These are phyloP conservation scores for Nyctalus aviator DNA, from an alignment of 2,797 vertebrate genomes.

Conservation along the genomic window DNA sequence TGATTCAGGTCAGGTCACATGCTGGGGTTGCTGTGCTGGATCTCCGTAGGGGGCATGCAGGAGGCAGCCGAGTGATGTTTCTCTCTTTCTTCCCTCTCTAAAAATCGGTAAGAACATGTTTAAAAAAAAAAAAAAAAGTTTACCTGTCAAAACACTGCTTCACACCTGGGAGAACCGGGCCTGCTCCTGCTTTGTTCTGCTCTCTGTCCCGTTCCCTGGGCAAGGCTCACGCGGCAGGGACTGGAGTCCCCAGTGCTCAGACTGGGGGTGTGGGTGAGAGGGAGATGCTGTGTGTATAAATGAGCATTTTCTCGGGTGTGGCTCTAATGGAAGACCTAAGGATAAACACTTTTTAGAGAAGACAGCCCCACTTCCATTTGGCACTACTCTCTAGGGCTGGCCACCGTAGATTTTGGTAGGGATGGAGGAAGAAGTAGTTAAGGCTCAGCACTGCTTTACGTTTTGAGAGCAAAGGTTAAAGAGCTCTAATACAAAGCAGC, in stretches of 20 bases:
- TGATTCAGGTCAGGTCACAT: not conserved
- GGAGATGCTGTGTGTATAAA: not conserved
- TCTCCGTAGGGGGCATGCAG: not conserved
- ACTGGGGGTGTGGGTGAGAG: not conserved
- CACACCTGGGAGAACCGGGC: not conserved
- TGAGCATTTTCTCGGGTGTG: not conserved
- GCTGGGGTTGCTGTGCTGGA: too few relatives aligned
- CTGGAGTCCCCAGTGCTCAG: not conserved
- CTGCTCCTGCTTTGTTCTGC: conserved; percentile 22
- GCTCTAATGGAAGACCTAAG: not conserved
- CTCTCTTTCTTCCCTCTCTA: not conserved
- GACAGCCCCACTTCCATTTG: not conserved
- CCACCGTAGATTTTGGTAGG: not conserved
- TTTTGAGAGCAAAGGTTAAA: conserved; percentile 39
- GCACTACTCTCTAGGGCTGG: not conserved
- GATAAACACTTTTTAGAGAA: conserved; percentile 36
- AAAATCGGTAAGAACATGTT: not conserved
- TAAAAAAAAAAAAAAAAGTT: not conserved
- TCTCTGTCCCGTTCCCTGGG: not conserved
- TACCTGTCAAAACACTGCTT: not conserved
- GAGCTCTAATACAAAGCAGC: not conserved
- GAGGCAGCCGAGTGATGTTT: not conserved
- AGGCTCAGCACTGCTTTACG: not conserved
- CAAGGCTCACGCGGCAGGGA: not conserved
- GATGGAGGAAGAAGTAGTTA: not conserved